Evolutionary conservation across 1,140 invertebrate genomes (phyloP).

Genomic region (Drosophila ironensis): DNA sequence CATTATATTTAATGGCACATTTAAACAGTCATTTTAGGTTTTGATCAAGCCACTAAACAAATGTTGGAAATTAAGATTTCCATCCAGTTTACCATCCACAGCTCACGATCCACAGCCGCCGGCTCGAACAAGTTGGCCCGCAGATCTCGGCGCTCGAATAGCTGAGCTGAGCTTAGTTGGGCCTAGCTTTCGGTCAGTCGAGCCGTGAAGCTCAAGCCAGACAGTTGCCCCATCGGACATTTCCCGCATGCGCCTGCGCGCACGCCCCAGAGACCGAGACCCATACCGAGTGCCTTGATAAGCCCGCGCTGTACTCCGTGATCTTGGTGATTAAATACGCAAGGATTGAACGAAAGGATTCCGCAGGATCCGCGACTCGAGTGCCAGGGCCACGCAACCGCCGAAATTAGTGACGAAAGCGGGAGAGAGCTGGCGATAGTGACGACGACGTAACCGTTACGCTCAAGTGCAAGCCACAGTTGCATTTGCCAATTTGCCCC

Average conservation of each 20-base stretch:
- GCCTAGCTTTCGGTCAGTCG: slow-evolving; percentile 42
- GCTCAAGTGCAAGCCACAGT: slow-evolving; percentile 62
- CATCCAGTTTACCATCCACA: slow-evolving; percentile 10
- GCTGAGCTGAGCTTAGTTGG: slow-evolving; percentile 32
- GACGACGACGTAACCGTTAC: slow-evolving; percentile 74
- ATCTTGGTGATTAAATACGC: too few species aligned
- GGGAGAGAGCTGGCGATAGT: slow-evolving; percentile 32
- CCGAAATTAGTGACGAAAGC: slow-evolving; percentile 20
- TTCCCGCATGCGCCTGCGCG: not conserved
- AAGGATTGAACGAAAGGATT: slow-evolving; percentile 24
- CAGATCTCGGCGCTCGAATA: slow-evolving; percentile 24
- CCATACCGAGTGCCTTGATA: slow-evolving; percentile 1
- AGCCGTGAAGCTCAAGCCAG: slow-evolving; percentile 50
- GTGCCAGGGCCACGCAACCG: slow-evolving; percentile 8
- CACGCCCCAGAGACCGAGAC: not conserved
- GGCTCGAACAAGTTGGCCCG: slow-evolving; percentile 52
- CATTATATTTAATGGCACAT: too few species aligned
- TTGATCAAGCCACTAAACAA: too few species aligned
- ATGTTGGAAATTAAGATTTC: not conserved
- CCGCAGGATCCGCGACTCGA: not conserved
- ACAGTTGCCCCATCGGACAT: slow-evolving; percentile 35
- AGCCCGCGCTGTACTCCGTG: not conserved
- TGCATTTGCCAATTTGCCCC: slow-evolving; percentile 71
- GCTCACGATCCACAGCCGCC: slow-evolving; percentile 12
- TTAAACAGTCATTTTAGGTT: too few species aligned